Percentiles rank a stretch among this genome's conserved stretches.
Evolutionary conservation across 2,797 vertebrate species (phyloP).

Genomic region (Knipowitschia caucasica): DNA sequence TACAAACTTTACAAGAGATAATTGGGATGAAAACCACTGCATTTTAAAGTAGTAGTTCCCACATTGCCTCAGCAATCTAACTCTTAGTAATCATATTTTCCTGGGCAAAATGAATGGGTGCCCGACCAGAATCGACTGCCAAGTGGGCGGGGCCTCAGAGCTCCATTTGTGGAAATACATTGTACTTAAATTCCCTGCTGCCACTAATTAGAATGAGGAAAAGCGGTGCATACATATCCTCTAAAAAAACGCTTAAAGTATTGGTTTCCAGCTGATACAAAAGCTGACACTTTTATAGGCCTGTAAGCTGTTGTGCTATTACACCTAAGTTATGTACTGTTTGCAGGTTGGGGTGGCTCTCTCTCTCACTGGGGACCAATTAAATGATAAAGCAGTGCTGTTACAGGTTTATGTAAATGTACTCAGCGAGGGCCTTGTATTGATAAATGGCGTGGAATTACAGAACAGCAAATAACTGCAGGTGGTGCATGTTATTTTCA

Average conservation of each 20-base stretch:
- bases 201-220: neutral
- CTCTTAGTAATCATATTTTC: too few species aligned
- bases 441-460: conserved; percentile 72
- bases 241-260: neutral
- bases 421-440: conserved; percentile 57
- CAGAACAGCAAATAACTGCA: conserved; percentile 71
- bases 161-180: neutral
- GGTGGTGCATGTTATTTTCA: conserved; percentile 60
- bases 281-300: conserved; percentile 41
- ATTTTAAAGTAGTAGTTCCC: too few species aligned
- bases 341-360: conserved; percentile 70
- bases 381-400: conserved; percentile 73
- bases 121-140: too few species aligned
- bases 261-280: conserved; percentile 24
- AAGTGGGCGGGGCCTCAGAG: too few species aligned
- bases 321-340: conserved; percentile 55
- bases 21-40: too few species aligned
- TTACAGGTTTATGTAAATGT: conserved; percentile 76
- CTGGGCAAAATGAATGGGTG: too few species aligned
- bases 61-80: too few species aligned
- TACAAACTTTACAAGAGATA: too few species aligned
- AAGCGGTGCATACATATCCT: neutral
- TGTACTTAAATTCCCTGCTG: neutral
- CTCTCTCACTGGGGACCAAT: conserved; percentile 68
- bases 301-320: conserved; percentile 52